phyloP scores from a whole-genome alignment of 2,888 invertebrate genomes.

The Macrosiphum euphorbiae region DNA sequence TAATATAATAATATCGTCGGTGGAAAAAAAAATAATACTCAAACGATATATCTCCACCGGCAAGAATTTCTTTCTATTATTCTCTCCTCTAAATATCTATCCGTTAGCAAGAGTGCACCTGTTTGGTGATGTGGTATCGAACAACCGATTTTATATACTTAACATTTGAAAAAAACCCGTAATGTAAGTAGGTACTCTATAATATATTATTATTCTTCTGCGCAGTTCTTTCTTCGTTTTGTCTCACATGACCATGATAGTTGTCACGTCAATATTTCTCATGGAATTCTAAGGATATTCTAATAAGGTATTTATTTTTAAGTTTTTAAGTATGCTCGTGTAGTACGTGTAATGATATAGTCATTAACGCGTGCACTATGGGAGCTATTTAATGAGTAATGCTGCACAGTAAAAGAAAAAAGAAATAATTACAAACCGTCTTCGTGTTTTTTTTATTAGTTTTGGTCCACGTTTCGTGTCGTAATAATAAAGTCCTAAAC shows the following conservation, averaged over 20 bases:
- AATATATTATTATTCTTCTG: neutral
- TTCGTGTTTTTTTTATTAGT: neutral
- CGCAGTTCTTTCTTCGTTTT: constrained; percentile 34
- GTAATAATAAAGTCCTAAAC: neutral
- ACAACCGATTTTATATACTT: constrained; percentile 24
- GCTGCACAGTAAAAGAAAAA: neutral
- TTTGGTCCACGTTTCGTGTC: neutral
- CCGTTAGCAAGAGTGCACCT: neutral
- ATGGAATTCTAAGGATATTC: neutral
- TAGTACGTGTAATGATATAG: neutral
- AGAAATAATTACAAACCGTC: neutral
- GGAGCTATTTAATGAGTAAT: constrained; percentile 5
- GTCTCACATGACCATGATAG: neutral
- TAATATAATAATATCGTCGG: neutral
- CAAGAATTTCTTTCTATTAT: neutral
- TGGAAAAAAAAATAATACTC: neutral
- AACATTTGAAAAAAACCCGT: neutral
- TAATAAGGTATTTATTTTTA: constrained; percentile 17
- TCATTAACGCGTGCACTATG: neutral
- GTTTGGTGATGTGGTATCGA: neutral
- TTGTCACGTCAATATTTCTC: neutral
- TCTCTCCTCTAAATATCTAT: neutral
- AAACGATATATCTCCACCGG: constrained; percentile 6
- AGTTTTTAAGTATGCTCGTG: neutral
- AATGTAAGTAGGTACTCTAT: neutral